A percentile compares a stretch with the other conserved stretches of the same genome.
Evolutionary conservation across 2,797 vertebrate species (phyloP).

Genomic region (Phalanger gymnotis): DNA sequence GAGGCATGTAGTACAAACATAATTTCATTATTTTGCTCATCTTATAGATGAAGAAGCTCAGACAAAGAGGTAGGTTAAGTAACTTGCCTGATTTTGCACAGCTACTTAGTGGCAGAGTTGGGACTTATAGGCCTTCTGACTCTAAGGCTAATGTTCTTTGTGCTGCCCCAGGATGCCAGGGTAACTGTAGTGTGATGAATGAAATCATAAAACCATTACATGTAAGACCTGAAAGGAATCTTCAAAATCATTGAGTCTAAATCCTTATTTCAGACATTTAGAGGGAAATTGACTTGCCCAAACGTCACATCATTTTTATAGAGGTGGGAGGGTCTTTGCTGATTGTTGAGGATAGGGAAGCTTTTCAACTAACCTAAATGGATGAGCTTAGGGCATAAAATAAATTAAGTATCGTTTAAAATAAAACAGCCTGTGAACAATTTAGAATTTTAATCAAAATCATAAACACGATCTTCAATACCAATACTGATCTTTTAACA

Average conservation of each 20-base stretch:
- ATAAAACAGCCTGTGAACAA: neutral
- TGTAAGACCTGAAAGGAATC: neutral
- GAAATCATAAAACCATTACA: neutral
- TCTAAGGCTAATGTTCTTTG: neutral
- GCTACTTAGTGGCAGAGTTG: neutral
- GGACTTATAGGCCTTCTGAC: neutral
- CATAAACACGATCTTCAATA: neutral
- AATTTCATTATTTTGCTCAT: neutral
- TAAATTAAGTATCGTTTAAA: neutral
- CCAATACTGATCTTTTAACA: neutral
- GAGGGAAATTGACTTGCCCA: neutral
- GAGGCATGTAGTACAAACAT: neutral
- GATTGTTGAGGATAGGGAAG: neutral
- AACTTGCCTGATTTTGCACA: neutral
- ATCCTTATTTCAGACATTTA: neutral
- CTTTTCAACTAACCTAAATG: neutral
- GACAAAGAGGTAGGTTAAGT: neutral
- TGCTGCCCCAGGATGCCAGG: neutral
- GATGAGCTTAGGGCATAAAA: neutral
- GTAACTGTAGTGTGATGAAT: neutral
- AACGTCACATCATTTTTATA: neutral
- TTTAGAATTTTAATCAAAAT: neutral
- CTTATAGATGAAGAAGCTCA: neutral
- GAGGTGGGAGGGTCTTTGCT: neutral
- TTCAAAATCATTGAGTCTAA: neutral